Conservation (phyloP, 2,888 invertebrate species). For the Cancer borealis region DNA sequence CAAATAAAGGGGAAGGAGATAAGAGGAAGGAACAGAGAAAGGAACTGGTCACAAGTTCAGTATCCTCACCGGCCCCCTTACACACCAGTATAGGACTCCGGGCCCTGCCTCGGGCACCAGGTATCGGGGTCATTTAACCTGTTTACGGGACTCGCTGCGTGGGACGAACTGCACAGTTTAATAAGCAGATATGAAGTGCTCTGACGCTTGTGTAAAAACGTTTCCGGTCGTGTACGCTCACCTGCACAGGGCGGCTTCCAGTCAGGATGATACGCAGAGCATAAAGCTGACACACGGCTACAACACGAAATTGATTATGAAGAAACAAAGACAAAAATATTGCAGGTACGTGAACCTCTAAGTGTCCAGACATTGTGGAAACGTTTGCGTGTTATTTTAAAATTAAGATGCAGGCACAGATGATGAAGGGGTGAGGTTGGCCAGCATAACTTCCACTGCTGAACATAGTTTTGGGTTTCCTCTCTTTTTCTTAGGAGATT, state of each 20-base stretch:
- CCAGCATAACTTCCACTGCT: background rate
- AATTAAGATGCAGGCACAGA: background rate
- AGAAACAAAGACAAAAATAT: slow-evolving; percentile 17
- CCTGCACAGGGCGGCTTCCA: background rate
- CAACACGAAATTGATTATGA: background rate
- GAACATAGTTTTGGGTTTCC: background rate
- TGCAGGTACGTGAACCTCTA: background rate
- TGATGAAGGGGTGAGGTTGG: background rate
- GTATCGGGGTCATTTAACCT: slow-evolving; percentile 62
- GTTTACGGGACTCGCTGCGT: slow-evolving; percentile 16
- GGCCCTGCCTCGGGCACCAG: slow-evolving; percentile 57
- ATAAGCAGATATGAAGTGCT: slow-evolving; percentile 2
- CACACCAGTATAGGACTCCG: background rate
- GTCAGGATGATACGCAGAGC: background rate
- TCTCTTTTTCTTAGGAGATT: background rate
- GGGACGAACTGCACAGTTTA: background rate
- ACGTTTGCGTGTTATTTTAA: slow-evolving; percentile 10
- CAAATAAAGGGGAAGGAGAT: background rate
- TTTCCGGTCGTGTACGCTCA: slow-evolving; percentile 4
- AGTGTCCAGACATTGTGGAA: background rate
- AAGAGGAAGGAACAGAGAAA: slow-evolving; percentile 41
- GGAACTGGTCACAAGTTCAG: background rate
- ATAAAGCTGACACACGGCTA: background rate
- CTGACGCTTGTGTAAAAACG: background rate
- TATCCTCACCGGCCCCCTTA: background rate